Conservation (phyloP, 2,888 invertebrate species). For the Malacosoma neustria region DNA sequence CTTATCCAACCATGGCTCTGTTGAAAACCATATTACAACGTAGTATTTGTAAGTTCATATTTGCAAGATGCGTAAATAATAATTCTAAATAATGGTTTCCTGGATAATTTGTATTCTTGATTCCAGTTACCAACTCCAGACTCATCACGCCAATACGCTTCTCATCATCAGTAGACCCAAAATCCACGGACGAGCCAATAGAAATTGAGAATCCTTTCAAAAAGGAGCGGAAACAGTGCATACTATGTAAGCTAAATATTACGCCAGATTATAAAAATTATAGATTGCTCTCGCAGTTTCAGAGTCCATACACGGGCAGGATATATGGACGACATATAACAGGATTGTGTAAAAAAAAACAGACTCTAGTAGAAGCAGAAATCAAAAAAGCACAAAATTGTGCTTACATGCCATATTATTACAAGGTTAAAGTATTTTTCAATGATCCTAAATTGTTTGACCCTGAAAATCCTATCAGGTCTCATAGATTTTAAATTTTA, state of each 20-base stretch:
- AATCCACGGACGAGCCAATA: conserved; percentile 38
- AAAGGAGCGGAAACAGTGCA: conserved; percentile 81
- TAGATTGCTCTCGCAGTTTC: conserved; percentile 93
- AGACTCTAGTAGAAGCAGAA: conserved; percentile 81
- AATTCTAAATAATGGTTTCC: no score
- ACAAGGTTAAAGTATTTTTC: conserved; percentile 86
- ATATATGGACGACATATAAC: conserved; percentile 95
- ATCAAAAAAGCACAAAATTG: conserved; percentile 84
- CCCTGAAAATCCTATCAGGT: conserved; percentile 86
- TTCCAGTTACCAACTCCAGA: conserved; percentile 35
- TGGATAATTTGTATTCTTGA: conserved; percentile 2
- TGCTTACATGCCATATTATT: conserved; percentile 88
- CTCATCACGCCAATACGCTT: conserved; percentile 21
- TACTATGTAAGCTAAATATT: conserved; percentile 89
- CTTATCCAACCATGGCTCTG: conserved; percentile 26
- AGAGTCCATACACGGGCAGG: conserved; percentile 95
- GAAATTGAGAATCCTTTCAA: conserved; percentile 87
- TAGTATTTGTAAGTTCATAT: conserved; percentile 32
- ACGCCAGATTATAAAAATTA: conserved; percentile 93
- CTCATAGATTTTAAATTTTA: conserved; percentile 77
- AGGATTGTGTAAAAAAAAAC: conserved; percentile 90
- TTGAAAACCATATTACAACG: conserved; percentile 31
- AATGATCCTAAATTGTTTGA: conserved; percentile 94
- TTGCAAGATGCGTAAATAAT: no score
- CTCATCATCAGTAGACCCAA: not conserved